These are phyloP conservation scores for Danaus plexippus DNA, from an alignment of 1,140 invertebrate genomes.

Conservation along the genomic window DNA sequence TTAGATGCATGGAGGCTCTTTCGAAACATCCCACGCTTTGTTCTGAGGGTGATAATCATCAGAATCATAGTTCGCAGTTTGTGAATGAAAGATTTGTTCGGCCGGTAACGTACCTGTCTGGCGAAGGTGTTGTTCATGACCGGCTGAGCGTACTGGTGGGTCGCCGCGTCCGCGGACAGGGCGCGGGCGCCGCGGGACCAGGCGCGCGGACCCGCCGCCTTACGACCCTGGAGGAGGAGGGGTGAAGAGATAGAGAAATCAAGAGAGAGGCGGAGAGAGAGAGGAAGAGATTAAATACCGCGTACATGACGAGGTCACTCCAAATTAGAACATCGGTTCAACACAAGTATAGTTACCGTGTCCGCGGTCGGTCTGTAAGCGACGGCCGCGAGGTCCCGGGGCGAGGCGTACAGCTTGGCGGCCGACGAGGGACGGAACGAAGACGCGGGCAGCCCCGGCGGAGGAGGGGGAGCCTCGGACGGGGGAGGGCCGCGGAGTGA, in stretches of 20 bases:
- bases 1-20: no score
- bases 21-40: no score
- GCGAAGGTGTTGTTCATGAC: constrained; percentile 75
- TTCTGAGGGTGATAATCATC: no score
- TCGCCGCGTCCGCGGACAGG: constrained; percentile 49
- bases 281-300: no score
- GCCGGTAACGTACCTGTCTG: constrained; percentile 51
- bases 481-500: constrained; percentile 78
- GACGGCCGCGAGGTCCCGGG: constrained; percentile 85
- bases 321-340: no score
- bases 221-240: constrained; percentile 69
- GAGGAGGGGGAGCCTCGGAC: constrained; percentile 74
- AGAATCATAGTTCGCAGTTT: no score
- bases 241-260: no score
- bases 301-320: no score
- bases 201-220: constrained; percentile 76
- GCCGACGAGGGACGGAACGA: constrained; percentile 87
- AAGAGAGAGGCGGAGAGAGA: no score
- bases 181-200: constrained; percentile 41
- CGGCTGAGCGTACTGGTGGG: constrained; percentile 79
- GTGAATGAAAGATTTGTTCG: neutral
- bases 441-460: constrained; percentile 76
- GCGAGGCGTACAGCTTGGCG: constrained; percentile 91
- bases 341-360: constrained; percentile 4
- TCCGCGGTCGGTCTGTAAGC: constrained; percentile 75